phyloP scores from a whole-genome alignment of 2,113 vertebrate genomes.

The Zosterops japonicus region DNA sequence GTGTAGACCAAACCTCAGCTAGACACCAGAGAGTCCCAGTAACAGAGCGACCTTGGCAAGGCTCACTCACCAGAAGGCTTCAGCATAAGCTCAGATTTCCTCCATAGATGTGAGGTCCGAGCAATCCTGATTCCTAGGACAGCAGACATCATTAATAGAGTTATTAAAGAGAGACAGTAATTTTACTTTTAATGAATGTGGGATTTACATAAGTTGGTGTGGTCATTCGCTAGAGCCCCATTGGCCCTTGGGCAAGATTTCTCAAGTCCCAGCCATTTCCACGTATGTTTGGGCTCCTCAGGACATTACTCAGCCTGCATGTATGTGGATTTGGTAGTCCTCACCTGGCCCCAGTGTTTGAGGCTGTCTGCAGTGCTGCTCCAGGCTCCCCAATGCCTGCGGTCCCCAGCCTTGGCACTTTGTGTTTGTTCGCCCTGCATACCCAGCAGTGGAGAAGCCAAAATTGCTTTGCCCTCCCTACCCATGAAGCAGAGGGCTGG shows the following conservation, averaged over 20 bases:
- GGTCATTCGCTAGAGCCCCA: rapidly evolving
- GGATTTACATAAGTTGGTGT: background rate
- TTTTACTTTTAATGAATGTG: conserved; percentile 32
- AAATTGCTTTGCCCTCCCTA: conserved; percentile 2
- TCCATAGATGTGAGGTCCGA: background rate
- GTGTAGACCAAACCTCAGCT: background rate
- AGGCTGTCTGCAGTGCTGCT: background rate
- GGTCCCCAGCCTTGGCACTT: background rate
- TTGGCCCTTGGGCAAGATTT: conserved; percentile 26
- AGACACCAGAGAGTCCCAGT: background rate
- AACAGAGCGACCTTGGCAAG: background rate
- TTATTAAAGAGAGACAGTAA: conserved; percentile 7
- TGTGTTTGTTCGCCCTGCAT: background rate
- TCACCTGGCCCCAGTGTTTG: background rate
- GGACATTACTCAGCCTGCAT: background rate
- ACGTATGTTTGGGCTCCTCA: background rate
- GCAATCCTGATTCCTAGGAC: background rate
- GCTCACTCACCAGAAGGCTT: background rate
- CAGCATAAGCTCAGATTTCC: background rate
- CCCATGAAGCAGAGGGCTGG: background rate
- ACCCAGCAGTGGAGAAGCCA: background rate
- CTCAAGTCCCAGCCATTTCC: background rate
- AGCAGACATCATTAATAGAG: background rate
- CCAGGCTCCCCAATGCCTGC: rapidly evolving
- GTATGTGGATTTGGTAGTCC: background rate